These are phyloP conservation scores for Acanthosepion esculentum DNA, from an alignment of 2,888 invertebrate species.

Conservation along the genomic window DNA sequence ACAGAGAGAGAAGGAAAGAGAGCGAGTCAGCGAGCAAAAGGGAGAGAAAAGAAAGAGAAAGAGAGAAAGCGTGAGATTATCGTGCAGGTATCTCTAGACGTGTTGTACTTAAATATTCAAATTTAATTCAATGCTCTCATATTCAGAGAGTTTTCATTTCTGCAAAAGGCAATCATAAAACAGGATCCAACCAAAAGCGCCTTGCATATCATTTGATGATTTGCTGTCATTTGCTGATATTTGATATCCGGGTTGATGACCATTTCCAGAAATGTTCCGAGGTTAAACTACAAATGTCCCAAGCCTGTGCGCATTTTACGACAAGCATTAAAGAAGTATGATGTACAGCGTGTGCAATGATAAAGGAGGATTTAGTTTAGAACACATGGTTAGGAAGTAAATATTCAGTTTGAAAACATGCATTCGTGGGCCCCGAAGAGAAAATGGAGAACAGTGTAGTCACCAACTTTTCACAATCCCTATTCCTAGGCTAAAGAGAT, in stretches of 20 bases:
- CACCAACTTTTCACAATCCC: not conserved
- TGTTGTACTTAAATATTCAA: not conserved
- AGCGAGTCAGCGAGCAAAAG: too few species aligned
- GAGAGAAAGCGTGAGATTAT: not conserved
- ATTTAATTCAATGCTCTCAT: not conserved
- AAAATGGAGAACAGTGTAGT: not conserved
- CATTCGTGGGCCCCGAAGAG: not conserved
- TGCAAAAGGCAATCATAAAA: not conserved
- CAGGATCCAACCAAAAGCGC: not conserved
- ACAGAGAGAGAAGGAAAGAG: too few species aligned
- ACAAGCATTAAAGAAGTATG: not conserved
- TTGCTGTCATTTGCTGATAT: not conserved
- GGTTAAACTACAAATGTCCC: not conserved
- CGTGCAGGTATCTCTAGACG: not conserved
- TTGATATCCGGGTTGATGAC: not conserved
- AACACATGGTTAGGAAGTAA: too few species aligned
- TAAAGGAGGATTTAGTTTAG: not conserved
- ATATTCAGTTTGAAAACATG: not conserved
- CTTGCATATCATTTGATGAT: not conserved
- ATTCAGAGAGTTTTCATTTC: not conserved
- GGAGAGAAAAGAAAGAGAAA: not conserved
- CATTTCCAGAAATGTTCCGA: not conserved
- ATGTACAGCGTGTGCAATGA: not conserved
- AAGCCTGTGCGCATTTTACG: not conserved
- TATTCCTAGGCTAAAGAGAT: too few species aligned